Percentiles rank a stretch among this genome's conserved stretches.
phyloP scores from a whole-genome alignment of 1,140 invertebrate species.

The Hyphantria cunea region DNA sequence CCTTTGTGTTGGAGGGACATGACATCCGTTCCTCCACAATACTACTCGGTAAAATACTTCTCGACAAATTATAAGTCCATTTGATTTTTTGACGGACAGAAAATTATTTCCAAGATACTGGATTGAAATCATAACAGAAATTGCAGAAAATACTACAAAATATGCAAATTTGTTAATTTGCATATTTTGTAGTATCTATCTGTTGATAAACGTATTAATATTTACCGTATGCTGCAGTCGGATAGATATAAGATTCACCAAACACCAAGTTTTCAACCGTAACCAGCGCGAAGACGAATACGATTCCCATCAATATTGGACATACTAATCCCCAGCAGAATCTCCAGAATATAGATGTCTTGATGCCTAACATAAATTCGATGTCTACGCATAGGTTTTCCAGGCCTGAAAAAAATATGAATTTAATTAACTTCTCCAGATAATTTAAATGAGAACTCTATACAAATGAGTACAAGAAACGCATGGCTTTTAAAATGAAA shows the following conservation, averaged over 20 bases:
- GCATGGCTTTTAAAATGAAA: too few relatives aligned
- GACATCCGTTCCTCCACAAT: too few relatives aligned
- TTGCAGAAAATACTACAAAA: too few relatives aligned
- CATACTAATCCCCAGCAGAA: constrained; percentile 89
- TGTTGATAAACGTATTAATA: not conserved
- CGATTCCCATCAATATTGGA: constrained; percentile 85
- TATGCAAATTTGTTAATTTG: too few relatives aligned
- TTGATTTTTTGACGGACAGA: not conserved
- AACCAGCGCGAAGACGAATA: constrained; percentile 65
- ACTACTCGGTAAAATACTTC: too few relatives aligned
- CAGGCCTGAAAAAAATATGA: constrained; percentile 67
- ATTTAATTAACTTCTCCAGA: too few relatives aligned
- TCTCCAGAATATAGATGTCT: constrained; percentile 89
- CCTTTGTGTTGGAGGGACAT: too few relatives aligned
- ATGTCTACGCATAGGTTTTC: constrained; percentile 83
- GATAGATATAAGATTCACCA: not conserved
- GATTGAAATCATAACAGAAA: too few relatives aligned
- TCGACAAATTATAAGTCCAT: too few relatives aligned
- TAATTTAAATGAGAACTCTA: too few relatives aligned
- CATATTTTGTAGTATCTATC: too few relatives aligned
- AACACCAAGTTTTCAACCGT: not conserved
- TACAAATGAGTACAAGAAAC: too few relatives aligned
- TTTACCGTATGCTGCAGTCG: not conserved
- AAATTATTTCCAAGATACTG: not conserved
- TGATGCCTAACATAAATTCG: constrained; percentile 87